Evolutionary conservation across 2,113 vertebrate species (phyloP).

Genomic region (Oxygymnocypris stewartii): DNA sequence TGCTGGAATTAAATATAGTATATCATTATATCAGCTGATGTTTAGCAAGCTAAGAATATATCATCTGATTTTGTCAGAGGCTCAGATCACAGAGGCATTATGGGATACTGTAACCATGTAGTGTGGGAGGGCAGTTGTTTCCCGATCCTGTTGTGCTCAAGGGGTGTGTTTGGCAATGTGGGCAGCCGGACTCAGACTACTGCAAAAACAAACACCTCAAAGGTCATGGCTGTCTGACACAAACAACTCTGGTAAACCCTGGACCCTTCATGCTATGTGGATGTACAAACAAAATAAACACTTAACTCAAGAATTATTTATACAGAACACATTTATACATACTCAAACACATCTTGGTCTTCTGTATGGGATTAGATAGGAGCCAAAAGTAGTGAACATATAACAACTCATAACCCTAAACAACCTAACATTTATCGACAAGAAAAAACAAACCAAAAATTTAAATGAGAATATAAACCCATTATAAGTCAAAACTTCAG

Average conservation of each 20-base stretch:
- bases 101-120: conserved; percentile 41
- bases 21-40: conserved; percentile 12
- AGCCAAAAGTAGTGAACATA: neutral
- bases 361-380: neutral
- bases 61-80: conserved; percentile 41
- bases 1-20: neutral
- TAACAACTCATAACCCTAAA: neutral
- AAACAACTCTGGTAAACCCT: neutral
- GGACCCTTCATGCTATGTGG: neutral
- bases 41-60: conserved; percentile 25
- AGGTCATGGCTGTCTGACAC: neutral
- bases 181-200: neutral
- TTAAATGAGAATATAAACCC: neutral
- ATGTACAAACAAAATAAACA: neutral
- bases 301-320: neutral
- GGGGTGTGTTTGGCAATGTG: conserved; percentile 16
- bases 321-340: neutral
- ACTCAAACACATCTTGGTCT: neutral
- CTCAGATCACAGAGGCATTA: conserved; percentile 27
- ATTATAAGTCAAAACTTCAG: neutral
- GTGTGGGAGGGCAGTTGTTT: conserved; percentile 38
- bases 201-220: conserved; percentile 36
- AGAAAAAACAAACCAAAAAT: neutral
- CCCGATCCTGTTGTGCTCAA: conserved; percentile 3
- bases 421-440: neutral